Evolutionary conservation across 2,113 vertebrate genomes (phyloP), one percentile per base, ranked within the genome.

Genomic region (Dendropsophus ebraccatus): DNA sequence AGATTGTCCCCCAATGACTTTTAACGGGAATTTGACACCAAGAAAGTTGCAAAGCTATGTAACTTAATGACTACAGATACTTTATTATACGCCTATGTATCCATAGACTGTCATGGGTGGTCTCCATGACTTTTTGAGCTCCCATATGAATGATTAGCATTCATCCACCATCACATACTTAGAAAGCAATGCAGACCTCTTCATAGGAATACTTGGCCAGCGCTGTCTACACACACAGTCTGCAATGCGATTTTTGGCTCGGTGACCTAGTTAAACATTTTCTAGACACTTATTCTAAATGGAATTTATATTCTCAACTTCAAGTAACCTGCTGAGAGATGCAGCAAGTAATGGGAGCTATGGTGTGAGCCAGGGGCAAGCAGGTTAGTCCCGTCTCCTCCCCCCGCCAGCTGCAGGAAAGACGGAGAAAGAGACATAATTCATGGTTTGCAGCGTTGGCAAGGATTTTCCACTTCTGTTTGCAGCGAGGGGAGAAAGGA

Each of bases 381-480:
- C 56, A 81, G 35, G 78, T 37, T 77, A 45, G 56, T 16, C 56
- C 10, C 73, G 28, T n/a, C 52, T 47, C 35, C 52, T 30, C 50
- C 47, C 50, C 21, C 52, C 30, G 49, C 65, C 76, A 86, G 76
- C 84, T 80, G 84, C 84, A 86, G 83, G 83, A 76, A 75, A 62
- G 9, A 30, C 23, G 21, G 23, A 50, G 76, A 86, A 70, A 80
- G 23, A 80, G 49, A 13, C 76, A 81, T 72, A 58, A 78, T 67
- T 79, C 60, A 69, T 52, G 25, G 56, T 52, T 32, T 21, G 25
- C 56, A 23, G 50, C 1, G 69, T 56, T 85, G 76, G 84, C 45
- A 47, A 69, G 28, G 47, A 79, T 79, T 79, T 85, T 85, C 75
- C 84, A 85, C 50, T 65, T 65, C 75, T 76, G 72, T 84, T 45